Base-by-base conservation (phyloP, 1,140 invertebrate genomes). In the Homarus americanus region DNA sequence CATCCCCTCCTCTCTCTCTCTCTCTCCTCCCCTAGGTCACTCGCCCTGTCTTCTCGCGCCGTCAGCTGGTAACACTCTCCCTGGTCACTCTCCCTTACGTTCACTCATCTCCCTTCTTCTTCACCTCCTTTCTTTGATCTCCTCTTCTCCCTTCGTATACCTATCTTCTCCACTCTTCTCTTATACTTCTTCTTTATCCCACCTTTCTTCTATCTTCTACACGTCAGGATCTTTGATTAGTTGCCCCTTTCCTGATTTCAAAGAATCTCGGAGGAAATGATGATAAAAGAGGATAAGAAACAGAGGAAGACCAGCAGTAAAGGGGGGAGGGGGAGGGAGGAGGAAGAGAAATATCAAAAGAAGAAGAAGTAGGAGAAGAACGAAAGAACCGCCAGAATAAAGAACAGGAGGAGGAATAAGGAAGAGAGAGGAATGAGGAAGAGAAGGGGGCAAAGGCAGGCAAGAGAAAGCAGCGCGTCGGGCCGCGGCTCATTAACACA, bases 401-500 rank as follows among this genome's bases (percentile, higher is more conserved):
- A 28, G 78, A 80, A 10, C 15, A 83, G 44, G n/a, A 49, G 44
- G 20, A 53, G 78, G 41, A 24, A 41, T 9, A 20, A 32, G 28
- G 38, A 20, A 41, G 38, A n/a, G 34, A 36, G 80, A 63, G 80
- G 17, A 63, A 10, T 10, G 28, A 17, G 41, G 36, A n/a, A 80
- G 78, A 32, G 32, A 34, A 17, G 36, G 73, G 73, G 40, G 73
- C 40, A 80, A 15, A 17, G 28, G 40, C 7, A 73, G 69, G 72
- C 32, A 75, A 15, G 80, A 82, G 44, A 69, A 69, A 72, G 66
- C 32, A 28, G 58, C 36, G 66, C 69, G 82, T 38, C 38, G 20
- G 63, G 12, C n/a, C 34, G 82, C n/a, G 80, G 34, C 80, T 82
- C 80, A 82, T 82, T 82, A 82, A 82, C 49, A 82, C 49, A 82